These are phyloP conservation scores for Ashinkailepas kermadecensis DNA, from an alignment of 2,888 invertebrate genomes.

Conservation along the genomic window DNA sequence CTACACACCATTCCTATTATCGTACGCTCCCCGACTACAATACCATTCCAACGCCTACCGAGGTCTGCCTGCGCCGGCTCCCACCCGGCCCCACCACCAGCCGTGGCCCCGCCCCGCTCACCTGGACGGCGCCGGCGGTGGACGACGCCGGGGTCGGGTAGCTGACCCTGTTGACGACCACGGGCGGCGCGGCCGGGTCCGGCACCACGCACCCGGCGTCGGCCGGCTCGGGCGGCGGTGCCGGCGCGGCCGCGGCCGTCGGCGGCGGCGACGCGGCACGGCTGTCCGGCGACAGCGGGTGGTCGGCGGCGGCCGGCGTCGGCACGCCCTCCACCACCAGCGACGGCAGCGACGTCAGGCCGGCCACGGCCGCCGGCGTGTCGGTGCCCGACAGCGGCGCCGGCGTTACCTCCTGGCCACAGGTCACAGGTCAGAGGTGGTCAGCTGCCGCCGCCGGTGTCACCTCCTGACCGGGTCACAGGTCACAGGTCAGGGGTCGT, in stretches of 20 bases:
- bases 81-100: neutral
- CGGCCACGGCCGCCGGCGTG: constrained; percentile 50
- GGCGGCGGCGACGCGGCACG: constrained; percentile 38
- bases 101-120: neutral
- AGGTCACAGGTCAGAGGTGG: too few relatives aligned
- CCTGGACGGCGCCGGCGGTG: neutral
- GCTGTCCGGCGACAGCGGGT: constrained; percentile 50
- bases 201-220: neutral
- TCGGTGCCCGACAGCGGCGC: constrained; percentile 42
- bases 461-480: too few relatives aligned
- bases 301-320: constrained; percentile 34
- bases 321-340: constrained; percentile 39
- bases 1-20: too few relatives aligned
- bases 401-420: neutral
- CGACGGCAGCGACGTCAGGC: constrained; percentile 46
- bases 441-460: too few relatives aligned
- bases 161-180: neutral
- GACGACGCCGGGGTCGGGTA: neutral
- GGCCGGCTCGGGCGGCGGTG: neutral
- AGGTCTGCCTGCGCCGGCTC: too few relatives aligned
- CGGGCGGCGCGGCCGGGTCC: neutral
- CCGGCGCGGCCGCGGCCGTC: neutral
- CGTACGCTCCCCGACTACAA: too few relatives aligned
- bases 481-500: too few relatives aligned
- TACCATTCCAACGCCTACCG: too few relatives aligned